Evolutionary conservation across 2,888 invertebrate genomes (phyloP), one percentile per base, ranked within the genome.

Genomic region (Quadriops clusia): DNA sequence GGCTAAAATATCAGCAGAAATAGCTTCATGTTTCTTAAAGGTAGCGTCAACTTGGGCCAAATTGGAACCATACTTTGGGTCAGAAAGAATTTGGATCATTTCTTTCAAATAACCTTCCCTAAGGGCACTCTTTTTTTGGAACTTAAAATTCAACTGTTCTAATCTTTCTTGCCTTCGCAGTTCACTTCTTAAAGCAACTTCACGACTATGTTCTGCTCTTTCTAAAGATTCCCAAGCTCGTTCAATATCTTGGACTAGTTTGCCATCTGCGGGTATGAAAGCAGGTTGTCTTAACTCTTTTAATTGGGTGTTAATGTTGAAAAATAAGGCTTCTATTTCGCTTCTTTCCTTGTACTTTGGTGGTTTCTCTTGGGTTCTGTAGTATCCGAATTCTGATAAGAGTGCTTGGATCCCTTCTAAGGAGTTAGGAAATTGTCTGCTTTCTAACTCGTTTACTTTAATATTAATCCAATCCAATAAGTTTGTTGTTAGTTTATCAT

Each of bases 11-110:
- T 97, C 97, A 0, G 95, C 94, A 37, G 89, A 87, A 39, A 97
- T 93, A 9, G 97, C 95, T 61, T 97, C 95, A 56, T 97, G 95
- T 54, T 97, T 97, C 65, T 97, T 97, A 21, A 97, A 78, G 0
- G 94, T 91, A 2, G 95, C 95, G 57, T 97, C 95, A 0, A 95
- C 91, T 56, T 95, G 93, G 0, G 84, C 74, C 43, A 94, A 64
- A 64, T 85, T 86, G 45, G 83, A 83, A 2, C 87, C 87, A 60
- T 91, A 91, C 32, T 90, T 74, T 1, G 89, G 85, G 65, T 91
- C 91, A 0, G 85, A 84, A 10, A 97, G 64, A 7, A 97, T 91
- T 58, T 86, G 86, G 44, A 87, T 90, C 94, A 97, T 97, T 64
- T 97, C 97, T 60, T 89, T 87, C 37, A 98, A 65, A 64, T 97